Evolutionary conservation across 1,140 invertebrate genomes (phyloP), one percentile per base, ranked within the genome.

Genomic region (Neodiprion fabricii): DNA sequence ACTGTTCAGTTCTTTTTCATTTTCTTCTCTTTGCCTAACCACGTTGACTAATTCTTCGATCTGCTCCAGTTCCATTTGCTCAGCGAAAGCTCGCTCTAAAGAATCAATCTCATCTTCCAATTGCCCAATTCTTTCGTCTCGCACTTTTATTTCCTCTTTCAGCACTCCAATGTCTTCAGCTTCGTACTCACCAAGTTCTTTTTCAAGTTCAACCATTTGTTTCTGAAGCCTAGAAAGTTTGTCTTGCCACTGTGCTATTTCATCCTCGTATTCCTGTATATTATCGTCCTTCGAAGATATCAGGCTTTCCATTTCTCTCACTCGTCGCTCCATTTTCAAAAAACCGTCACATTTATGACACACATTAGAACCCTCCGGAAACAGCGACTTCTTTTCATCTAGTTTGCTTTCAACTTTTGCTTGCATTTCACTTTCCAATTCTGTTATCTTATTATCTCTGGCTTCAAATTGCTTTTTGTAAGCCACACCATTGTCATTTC

Each of bases 91-190:
- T 21, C 78, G 79, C 68, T 87, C 85, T 47, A 87, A 70, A 23
- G 83, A 86, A 48, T 86, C 82, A 1, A 86, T 76, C 49, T 87
- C 84, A 61, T 82, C 80, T 53, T 86, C 82, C 23, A 87, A 72
- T 14, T 86, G 79, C 1, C 77, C 9, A 12, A 86, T 69, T 61
- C 72, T 85, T 28, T 82, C 75, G 50, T 86, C 81, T 40, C 82
- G 83, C 0, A 83, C 73, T 40, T 72, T 80, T 12, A 86, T 84
- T n/a, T 86, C 79, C 66, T 86, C 84, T 68, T 83, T 86, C 1
- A 86, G 70, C 4, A 78, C 78, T 10, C 72, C 76, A 23, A 84
- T 79, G 40, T 84, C 79, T 47, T 83, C 78, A 49, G 77, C 77
- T 69, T 83, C 82, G 70, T 75, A 84, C 48, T 79, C 74, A 70